A percentile compares a stretch with the other conserved stretches of the same genome.
These are phyloP conservation scores for Neotoxoptera formosana DNA, from an alignment of 1,140 invertebrate genomes.

Conservation along the genomic window DNA sequence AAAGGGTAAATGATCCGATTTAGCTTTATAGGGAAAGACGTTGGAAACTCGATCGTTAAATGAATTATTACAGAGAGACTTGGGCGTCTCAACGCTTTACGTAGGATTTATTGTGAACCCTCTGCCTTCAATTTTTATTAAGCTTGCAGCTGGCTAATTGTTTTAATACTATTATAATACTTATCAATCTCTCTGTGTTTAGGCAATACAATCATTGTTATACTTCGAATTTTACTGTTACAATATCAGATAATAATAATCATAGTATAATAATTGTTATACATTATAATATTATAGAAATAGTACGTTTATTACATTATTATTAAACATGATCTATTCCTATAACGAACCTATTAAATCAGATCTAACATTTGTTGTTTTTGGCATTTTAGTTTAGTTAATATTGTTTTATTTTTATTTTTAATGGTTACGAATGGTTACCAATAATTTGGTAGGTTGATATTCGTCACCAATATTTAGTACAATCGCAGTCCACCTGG, in stretches of 20 bases:
- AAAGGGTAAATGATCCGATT: conserved; percentile 30
- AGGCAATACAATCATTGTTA: not conserved
- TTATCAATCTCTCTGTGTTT: conserved; percentile 23
- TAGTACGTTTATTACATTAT: not conserved
- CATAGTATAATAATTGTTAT: too few relatives aligned
- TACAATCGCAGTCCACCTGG: too few relatives aligned
- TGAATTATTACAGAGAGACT: conserved; percentile 2
- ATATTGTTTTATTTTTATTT: too few relatives aligned
- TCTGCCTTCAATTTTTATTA: conserved; percentile 35
- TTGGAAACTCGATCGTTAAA: conserved; percentile 26
- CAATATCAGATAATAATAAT: not conserved
- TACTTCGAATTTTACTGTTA: not conserved
- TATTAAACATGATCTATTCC: too few relatives aligned
- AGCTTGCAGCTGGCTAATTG: not conserved
- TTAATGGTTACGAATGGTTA: too few relatives aligned
- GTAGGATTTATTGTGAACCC: not conserved
- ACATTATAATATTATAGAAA: not conserved
- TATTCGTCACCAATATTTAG: too few relatives aligned
- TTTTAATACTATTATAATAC: conserved; percentile 35
- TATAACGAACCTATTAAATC: too few relatives aligned
- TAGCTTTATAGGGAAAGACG: not conserved
- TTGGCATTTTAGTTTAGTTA: too few relatives aligned
- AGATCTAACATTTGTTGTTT: not conserved
- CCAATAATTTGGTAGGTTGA: too few relatives aligned
- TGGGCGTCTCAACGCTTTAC: not conserved